Evolutionary conservation across 2,113 vertebrate genomes (phyloP).

Genomic region (Fulmarus glacialis): DNA sequence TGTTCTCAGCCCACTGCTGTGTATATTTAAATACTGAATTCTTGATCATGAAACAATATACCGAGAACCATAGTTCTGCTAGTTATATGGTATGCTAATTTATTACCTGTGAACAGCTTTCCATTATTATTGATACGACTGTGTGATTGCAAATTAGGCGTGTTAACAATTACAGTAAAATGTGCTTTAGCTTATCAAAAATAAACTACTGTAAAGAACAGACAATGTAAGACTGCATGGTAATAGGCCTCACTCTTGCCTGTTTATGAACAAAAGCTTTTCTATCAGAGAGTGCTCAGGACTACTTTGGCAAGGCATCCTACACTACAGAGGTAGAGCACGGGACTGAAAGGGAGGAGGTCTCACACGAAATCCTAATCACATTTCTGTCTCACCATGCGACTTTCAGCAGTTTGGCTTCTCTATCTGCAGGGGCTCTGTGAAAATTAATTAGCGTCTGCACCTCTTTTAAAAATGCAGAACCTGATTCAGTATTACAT

Average conservation of each 20-base stretch:
- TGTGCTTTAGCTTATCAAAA: conserved; percentile 5
- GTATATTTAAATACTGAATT: conserved; percentile 69
- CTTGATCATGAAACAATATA: conserved; percentile 44
- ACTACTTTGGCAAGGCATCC: background rate
- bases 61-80: background rate
- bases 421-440: background rate
- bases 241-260: background rate
- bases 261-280: background rate
- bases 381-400: background rate
- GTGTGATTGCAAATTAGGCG: conserved; percentile 16
- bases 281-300: background rate
- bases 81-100: conserved; percentile 17
- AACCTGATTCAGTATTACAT: background rate
- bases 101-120: conserved; percentile 57
- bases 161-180: conserved; percentile 37
- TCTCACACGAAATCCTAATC: background rate
- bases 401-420: background rate
- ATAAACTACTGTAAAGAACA: background rate
- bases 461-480: background rate
- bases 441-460: background rate
- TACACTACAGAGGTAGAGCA: background rate
- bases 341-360: background rate
- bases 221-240: background rate
- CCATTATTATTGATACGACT: conserved; percentile 38
- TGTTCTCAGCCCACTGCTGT: conserved; percentile 65